phyloP scores from a whole-genome alignment of 1,140 invertebrate genomes.

The Pantala flavescens region DNA sequence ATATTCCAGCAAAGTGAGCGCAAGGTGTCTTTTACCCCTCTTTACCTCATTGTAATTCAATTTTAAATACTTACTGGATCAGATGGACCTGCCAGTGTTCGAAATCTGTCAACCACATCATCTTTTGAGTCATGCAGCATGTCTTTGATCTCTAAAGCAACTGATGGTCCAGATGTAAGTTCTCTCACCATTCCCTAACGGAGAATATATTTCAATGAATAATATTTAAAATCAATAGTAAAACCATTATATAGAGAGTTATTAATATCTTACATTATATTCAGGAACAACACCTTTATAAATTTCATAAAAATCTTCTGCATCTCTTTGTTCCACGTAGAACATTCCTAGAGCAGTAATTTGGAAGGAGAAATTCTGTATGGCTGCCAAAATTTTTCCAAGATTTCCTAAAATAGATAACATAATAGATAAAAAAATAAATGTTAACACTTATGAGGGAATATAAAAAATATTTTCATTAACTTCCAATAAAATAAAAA shows the following conservation, averaged over 20 bases:
- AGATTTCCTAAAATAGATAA: conserved; percentile 21
- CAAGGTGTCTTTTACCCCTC: too few species aligned
- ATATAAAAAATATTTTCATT: too few species aligned
- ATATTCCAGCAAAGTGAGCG: too few species aligned
- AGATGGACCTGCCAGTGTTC: conserved; percentile 73
- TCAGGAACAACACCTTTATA: conserved; percentile 84
- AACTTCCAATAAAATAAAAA: too few species aligned
- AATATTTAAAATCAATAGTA: conserved; percentile 23
- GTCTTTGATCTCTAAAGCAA: conserved; percentile 67
- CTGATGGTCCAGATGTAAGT: conserved; percentile 67
- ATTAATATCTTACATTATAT: conserved; percentile 51
- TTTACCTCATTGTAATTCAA: too few species aligned
- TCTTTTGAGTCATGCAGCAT: not conserved
- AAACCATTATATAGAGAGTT: conserved; percentile 13
- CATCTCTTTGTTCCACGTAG: conserved; percentile 63
- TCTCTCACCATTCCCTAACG: conserved; percentile 67
- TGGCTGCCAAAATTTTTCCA: conserved; percentile 62
- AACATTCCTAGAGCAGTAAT: conserved; percentile 73
- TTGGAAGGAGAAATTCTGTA: conserved; percentile 60
- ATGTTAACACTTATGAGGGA: too few species aligned
- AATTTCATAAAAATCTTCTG: conserved; percentile 85
- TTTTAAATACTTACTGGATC: conserved; percentile 59
- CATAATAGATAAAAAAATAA: too few species aligned
- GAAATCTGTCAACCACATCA: conserved; percentile 47
- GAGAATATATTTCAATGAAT: too few species aligned